These are phyloP conservation scores for Orthosia cruda DNA, from an alignment of 2,888 invertebrate genomes.

Conservation along the genomic window DNA sequence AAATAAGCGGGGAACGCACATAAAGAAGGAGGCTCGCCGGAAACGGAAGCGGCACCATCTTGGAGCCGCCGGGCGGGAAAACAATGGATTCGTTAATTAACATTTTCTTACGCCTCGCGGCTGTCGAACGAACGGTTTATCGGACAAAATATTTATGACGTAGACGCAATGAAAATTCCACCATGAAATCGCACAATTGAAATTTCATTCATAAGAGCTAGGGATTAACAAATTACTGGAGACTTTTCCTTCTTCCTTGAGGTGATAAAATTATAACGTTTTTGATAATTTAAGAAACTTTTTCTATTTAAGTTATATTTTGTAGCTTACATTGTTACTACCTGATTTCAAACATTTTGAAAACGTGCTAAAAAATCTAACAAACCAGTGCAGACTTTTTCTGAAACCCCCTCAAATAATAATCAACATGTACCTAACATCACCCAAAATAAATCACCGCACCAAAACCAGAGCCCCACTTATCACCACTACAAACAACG, in stretches of 20 bases:
- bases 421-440: constrained; percentile 2
- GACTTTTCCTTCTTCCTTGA: constrained; percentile 38
- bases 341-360: background rate
- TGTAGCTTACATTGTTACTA: background rate
- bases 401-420: background rate
- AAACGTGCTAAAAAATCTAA: no score
- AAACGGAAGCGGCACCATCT: constrained; percentile 92
- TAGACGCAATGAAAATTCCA: constrained; percentile 88
- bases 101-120: constrained; percentile 94
- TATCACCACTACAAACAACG: constrained; percentile 63
- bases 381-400: background rate
- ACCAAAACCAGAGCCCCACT: constrained; percentile 61
- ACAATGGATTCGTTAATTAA: constrained; percentile 96
- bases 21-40: constrained; percentile 90
- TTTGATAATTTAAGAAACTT: constrained; percentile 4
- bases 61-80: constrained; percentile 93
- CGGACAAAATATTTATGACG: constrained; percentile 92
- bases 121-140: constrained; percentile 92
- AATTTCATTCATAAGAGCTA: constrained; percentile 80
- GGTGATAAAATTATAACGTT: constrained; percentile 15
- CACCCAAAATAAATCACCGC: constrained; percentile 41
- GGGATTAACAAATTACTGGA: constrained; percentile 58
- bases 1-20: constrained; percentile 91
- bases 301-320: background rate
- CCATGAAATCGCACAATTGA: constrained; percentile 86